Evolutionary conservation across 2,888 invertebrate genomes (phyloP), one percentile per base, ranked within the genome.

Genomic region (Cetonia aurata): DNA sequence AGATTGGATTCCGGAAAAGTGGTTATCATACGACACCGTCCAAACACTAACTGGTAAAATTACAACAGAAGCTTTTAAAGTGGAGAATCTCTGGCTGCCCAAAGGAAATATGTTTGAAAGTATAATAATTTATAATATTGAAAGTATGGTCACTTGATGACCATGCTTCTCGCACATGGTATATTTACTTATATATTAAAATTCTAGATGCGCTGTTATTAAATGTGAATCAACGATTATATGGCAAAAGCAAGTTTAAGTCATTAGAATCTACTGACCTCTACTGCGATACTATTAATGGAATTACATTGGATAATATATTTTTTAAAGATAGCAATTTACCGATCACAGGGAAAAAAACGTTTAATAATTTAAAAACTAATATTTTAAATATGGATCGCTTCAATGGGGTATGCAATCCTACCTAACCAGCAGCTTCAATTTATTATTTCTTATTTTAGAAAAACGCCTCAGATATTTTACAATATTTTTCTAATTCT

Each of bases 41-140:
- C 82, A 83, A 77, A 78, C 72, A 3, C 77, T 83, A 41, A 76
- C 72, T 19, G 81, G 81, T n/a, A 71, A 66, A 13, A 76, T 77
- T 12, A 75, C 62, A 69, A 67, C 77, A 6, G 72, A 75, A 25
- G 69, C 72, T 15, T 25, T 82, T 10, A 70, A 57, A 12, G 73
- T 74, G 6, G 71, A 73, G 19, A 67, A 74, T 60, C 59, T 81
- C 19, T 56, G 75, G 69, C 74, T 76, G 33, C 71, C 75, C 13
- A 52, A 75, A 60, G 72, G 75, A 44, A 60, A 70, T 15, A 33
- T 77, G 33, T 77, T 80, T 25, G 75, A 79, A 71, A 76, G 80
- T 80, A 67, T 17, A 15, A 25, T 25, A 25, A 25, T 25, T 25
- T 3, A 3, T 25, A 25, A 25, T 25, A 25, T 25, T 25, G 1